Conservation (phyloP, 2,888 invertebrate species). For the Drosophila ustulata region DNA sequence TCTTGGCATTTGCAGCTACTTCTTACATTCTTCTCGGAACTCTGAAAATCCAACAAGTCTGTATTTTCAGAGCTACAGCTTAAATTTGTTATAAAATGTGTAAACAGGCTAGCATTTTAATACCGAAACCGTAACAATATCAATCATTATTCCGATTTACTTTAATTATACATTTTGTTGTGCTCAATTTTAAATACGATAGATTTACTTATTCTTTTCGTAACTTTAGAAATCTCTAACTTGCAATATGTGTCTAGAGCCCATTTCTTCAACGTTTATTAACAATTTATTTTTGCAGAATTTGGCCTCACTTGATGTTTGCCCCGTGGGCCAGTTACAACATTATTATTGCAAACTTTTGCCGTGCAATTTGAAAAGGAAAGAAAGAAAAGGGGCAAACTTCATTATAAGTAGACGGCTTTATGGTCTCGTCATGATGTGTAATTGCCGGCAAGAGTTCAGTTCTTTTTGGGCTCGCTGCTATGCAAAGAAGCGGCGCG, state of each 20-base stretch:
- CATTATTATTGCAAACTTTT: constrained; percentile 39
- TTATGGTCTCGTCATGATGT: constrained; percentile 55
- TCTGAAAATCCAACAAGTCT: no score
- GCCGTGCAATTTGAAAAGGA: constrained; percentile 18
- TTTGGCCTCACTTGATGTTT: not conserved
- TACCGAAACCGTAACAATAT: no score
- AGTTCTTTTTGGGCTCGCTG: constrained; percentile 20
- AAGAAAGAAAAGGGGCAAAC: constrained; percentile 33
- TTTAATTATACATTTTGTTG: no score
- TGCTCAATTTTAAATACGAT: no score
- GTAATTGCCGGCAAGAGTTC: constrained; percentile 63
- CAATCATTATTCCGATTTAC: no score
- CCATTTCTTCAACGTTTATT: not conserved
- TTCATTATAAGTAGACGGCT: constrained; percentile 56
- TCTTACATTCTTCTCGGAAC: no score
- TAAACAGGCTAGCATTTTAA: no score
- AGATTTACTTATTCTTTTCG: no score
- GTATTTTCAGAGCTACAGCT: no score
- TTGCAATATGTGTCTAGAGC: not conserved
- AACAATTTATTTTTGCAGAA: not conserved
- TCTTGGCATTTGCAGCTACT: no score
- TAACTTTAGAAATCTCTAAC: no score
- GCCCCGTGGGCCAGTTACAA: constrained; percentile 10
- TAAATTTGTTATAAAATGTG: no score
- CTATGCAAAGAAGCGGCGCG: constrained; percentile 21